Base-by-base conservation (phyloP, 2,888 invertebrate species). In the Orthosia gracilis region DNA sequence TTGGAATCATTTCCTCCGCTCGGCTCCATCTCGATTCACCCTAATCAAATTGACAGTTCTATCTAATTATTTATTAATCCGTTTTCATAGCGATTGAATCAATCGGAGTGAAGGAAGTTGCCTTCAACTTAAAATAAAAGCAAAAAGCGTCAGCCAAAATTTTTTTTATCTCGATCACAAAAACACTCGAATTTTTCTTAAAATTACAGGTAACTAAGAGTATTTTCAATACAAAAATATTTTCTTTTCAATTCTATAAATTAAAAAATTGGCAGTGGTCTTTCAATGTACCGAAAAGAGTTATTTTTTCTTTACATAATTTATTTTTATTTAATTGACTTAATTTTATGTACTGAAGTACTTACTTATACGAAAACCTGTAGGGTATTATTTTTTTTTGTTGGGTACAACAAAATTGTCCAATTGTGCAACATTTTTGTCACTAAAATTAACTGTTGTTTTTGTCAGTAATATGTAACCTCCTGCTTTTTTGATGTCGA, bases 171-270 rank as follows among this genome's bases (percentile, higher is more conserved):
- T 76, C 78, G 74, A 85, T 69, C 55, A 74, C 66, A 82, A 67
- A 73, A 11, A 67, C 64, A 80, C 52, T 15, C n/a, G 63, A 54
- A 18, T 71, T 82, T 87, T 86, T 78, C 69, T 82, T 83, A 82
- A 78, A 78, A 76, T 65, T 87, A 85, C 76, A 85, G 93, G 94
- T 94, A 94, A 94, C 94, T 92, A 87, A 91, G 88, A 91, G 89
- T 91, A 92, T 91, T 90, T 80, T 82, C 73, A 80, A 63, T 78
- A 76, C 64, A 74, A 54, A 73, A 59, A 54, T 49, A 52, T 26
- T 72, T 72, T 72, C 77, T 80, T 80, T 80, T 75, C 80, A 76
- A 66, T 84, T 66, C 73, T 85, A 86, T 85, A 88, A 87, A 86
- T 87, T 79, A 68, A 61, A 64, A 62, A 87, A 85, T 89, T 92